A percentile compares a stretch with the other conserved stretches of the same genome.
Conservation (phyloP, 2,113 vertebrate genomes). For the Alosa alosa region DNA sequence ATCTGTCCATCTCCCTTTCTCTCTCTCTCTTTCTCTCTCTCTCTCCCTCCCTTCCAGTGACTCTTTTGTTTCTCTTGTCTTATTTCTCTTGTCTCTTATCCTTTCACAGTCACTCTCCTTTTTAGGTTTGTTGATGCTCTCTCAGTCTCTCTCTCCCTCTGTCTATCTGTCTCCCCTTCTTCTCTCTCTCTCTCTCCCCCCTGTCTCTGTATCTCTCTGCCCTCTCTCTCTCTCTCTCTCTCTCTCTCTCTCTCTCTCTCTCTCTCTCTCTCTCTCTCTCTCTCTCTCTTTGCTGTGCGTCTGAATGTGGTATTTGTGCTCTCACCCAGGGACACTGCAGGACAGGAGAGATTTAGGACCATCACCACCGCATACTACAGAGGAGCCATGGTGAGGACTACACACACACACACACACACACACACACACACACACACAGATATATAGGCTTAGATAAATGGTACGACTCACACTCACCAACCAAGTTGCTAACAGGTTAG, state of each 20-base stretch:
- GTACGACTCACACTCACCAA: not conserved
- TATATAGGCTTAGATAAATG: too few species aligned
- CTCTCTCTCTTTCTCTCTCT: not conserved
- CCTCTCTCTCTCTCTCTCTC: not conserved
- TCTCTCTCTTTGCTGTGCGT: not conserved
- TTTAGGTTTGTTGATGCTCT: not conserved
- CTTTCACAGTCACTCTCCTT: not conserved
- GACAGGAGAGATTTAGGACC: constrained; percentile 89
- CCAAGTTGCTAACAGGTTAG: too few species aligned
- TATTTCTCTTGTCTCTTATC: not conserved
- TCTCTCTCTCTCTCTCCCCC: not conserved
- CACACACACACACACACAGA: not conserved
- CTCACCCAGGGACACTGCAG: constrained; percentile 83
- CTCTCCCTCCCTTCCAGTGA: not conserved
- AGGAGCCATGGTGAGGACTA: constrained; percentile 82
- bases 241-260: not conserved
- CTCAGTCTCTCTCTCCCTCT: not conserved
- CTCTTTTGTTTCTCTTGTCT: not conserved
- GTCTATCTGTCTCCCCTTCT: not conserved
- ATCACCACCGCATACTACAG: constrained; percentile 92
- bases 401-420: not conserved
- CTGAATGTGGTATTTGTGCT: constrained; percentile 11
- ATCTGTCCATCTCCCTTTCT: not conserved
- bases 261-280: not conserved
- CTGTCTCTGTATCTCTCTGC: too few species aligned